These are phyloP conservation scores for Pseudomyrmex sp. DNA, from an alignment of 1,140 invertebrate genomes.

Conservation along the genomic window DNA sequence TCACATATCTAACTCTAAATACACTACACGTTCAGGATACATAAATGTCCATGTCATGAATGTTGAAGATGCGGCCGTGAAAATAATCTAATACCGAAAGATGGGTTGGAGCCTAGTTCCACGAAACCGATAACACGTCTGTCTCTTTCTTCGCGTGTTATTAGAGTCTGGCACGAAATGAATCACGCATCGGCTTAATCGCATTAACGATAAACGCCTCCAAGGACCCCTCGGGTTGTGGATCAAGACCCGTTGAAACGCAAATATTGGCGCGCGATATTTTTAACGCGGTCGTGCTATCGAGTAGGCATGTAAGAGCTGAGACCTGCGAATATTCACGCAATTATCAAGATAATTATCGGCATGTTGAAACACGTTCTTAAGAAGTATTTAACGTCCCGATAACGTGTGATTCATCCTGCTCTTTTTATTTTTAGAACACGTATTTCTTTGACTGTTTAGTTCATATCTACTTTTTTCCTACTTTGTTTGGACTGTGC, in stretches of 20 bases:
- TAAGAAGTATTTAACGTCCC: conserved; percentile 7
- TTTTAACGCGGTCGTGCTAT: conserved; percentile 41
- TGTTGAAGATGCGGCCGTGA: conserved; percentile 4
- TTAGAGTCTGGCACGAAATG: conserved; percentile 60
- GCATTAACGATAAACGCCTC: conserved; percentile 61
- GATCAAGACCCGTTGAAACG: conserved; percentile 36
- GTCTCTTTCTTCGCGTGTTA: conserved; percentile 48
- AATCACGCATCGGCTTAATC: conserved; percentile 69
- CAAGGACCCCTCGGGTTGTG: conserved; percentile 30
- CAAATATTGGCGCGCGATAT: conserved; percentile 67
- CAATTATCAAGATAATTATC: conserved; percentile 36
- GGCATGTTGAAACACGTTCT: background rate
- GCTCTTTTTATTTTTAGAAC: background rate
- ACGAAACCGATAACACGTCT: conserved; percentile 43
- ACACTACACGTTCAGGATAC: background rate
- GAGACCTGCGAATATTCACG: conserved; percentile 2
- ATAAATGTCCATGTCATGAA: too few relatives aligned
- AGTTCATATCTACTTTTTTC: too few relatives aligned
- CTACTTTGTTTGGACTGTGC: too few relatives aligned
- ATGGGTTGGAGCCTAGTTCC: conserved; percentile 24
- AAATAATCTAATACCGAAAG: conserved; percentile 38
- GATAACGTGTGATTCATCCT: conserved; percentile 11
- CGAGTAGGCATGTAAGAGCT: background rate
- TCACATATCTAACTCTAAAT: conserved; percentile 16
- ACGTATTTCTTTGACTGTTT: too few relatives aligned